Evolutionary conservation across 2,888 invertebrate genomes (phyloP).

Genomic region (Chorisops tibialis): DNA sequence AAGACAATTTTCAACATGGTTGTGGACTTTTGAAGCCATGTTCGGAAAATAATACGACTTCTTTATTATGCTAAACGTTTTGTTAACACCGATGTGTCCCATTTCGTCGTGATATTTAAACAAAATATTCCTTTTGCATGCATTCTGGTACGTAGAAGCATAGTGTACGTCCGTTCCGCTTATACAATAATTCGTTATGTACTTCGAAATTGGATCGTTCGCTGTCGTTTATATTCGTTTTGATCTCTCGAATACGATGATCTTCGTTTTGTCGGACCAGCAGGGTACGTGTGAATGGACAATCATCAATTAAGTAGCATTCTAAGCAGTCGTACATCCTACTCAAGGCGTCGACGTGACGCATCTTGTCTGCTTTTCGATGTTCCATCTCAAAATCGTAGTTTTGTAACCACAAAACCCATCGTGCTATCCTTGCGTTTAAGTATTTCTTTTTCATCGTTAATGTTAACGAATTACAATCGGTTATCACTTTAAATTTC

Average conservation of each 20-base stretch:
- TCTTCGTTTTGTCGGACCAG: background rate
- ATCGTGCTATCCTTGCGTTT: slow-evolving; percentile 18
- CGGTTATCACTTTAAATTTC: slow-evolving; percentile 3
- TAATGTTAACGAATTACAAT: background rate
- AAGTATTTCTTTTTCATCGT: slow-evolving; percentile 1
- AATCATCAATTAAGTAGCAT: slow-evolving; percentile 18
- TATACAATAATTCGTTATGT: slow-evolving; percentile 1
- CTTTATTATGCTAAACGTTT: background rate
- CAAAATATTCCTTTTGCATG: slow-evolving; percentile 6
- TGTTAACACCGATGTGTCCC: slow-evolving; percentile 12
- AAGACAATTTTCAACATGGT: slow-evolving; percentile 10
- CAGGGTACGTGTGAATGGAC: slow-evolving; percentile 4
- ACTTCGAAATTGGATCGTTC: background rate
- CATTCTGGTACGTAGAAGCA: slow-evolving; percentile 16
- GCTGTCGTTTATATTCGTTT: background rate
- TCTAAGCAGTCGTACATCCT: slow-evolving; percentile 12
- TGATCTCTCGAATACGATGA: background rate
- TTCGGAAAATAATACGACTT: slow-evolving; percentile 3
- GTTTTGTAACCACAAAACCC: slow-evolving; percentile 17
- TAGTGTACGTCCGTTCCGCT: background rate
- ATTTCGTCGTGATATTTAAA: slow-evolving; percentile 11
- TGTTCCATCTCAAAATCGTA: slow-evolving; percentile 18
- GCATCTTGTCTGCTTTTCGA: background rate
- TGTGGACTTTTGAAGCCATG: background rate
- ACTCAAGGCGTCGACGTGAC: slow-evolving; percentile 2